These are phyloP conservation scores for Amblyteles armatorius DNA, from an alignment of 2,888 invertebrate species.

Conservation along the genomic window DNA sequence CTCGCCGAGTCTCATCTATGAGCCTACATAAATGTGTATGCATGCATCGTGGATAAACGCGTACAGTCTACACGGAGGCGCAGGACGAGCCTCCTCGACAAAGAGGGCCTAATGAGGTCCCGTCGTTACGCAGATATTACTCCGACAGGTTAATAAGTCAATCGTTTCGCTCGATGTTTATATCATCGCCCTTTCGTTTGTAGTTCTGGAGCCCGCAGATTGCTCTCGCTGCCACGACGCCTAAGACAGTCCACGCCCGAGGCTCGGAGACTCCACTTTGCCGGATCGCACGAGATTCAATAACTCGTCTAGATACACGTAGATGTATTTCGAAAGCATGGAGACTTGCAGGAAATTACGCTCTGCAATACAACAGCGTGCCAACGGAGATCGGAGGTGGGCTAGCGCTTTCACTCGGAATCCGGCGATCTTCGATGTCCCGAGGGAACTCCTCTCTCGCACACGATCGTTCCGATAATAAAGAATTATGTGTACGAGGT, in stretches of 20 bases:
- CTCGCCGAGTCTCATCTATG: neutral
- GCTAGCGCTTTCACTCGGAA: neutral
- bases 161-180: conserved; percentile 59
- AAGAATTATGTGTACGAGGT: neutral
- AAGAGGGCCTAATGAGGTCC: conserved; percentile 74
- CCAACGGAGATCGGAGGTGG: neutral
- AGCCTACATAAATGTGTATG: neutral
- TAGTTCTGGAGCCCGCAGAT: neutral
- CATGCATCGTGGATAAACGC: neutral
- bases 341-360: neutral
- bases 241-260: neutral
- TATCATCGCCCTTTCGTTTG: conserved; percentile 20
- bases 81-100: conserved; percentile 44
- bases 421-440: neutral
- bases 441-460: conserved; percentile 5
- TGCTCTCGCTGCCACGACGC: neutral
- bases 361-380: neutral
- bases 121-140: conserved; percentile 76
- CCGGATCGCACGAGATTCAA: neutral
- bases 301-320: neutral
- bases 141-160: conserved; percentile 77
- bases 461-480: conserved; percentile 6
- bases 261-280: neutral
- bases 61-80: neutral
- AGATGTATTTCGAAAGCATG: neutral